Percentiles rank a stretch among this genome's conserved stretches.
phyloP scores from a whole-genome alignment of 2,797 vertebrate species.

The Pangasius mekongensis region DNA sequence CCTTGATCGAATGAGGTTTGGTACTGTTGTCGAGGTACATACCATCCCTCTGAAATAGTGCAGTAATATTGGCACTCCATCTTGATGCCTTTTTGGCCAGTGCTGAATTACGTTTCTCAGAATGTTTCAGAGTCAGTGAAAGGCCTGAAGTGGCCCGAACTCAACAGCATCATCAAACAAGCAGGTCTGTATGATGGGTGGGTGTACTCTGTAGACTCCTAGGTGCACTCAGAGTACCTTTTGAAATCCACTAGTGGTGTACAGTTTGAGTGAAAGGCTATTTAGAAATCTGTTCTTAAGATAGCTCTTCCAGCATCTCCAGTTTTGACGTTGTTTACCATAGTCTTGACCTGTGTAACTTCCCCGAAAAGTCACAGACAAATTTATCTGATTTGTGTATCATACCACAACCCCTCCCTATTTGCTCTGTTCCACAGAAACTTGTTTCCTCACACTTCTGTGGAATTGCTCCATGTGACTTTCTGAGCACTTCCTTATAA shows the following conservation, averaged over 20 bases:
- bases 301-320: not conserved
- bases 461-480: slow-evolving; percentile 6
- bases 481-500: not conserved
- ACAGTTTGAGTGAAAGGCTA: not conserved
- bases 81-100: not conserved
- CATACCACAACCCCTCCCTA: slow-evolving; percentile 9
- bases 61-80: not conserved
- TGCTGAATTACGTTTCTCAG: not conserved
- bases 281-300: not conserved
- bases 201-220: slow-evolving; percentile 10
- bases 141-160: not conserved
- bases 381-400: not conserved
- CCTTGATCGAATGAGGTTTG: not conserved
- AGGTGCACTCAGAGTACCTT: not conserved
- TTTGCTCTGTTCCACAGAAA: slow-evolving; percentile 18
- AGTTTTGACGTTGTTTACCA: not conserved
- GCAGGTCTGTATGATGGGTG: not conserved
- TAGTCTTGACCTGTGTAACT: slow-evolving; percentile 7
- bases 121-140: not conserved
- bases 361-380: not conserved
- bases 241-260: not conserved
- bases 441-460: slow-evolving; percentile 31
- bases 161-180: not conserved
- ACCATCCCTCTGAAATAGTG: not conserved
- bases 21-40: not conserved